Evolutionary conservation across 2,888 invertebrate species (phyloP), one percentile per base, ranked within the genome.

Genomic region (Blastobasis adustella): DNA sequence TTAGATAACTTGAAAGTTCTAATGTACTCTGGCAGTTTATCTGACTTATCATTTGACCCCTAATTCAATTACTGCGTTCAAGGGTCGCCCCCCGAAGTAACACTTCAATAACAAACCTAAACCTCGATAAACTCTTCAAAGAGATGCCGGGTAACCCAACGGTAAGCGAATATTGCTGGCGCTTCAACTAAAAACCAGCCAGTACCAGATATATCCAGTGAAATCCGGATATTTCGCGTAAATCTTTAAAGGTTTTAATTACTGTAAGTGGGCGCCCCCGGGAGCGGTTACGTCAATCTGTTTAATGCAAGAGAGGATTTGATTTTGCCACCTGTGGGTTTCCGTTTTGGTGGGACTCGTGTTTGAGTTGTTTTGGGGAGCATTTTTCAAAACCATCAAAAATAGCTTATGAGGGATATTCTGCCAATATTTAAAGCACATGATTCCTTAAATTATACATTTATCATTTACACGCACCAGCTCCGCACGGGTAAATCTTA

Each of bases 241-340:
- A 73, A 79, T 79, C 75, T 80, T 79, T 77, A 76, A 79, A 78
- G 78, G 77, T 79, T 80, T 84, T 86, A 86, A 86, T 86, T 83
- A 83, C 73, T 69, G 68, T 80, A 79, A 86, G 85, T 85, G 82
- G 69, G 59, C 56, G 58, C 65, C 61, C 59, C 56, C 57, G 58
- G 60, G 60, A 64, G 60, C 57, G 57, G 63, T 67, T 63, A 68
- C 77, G 76, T 82, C 82, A 83, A 86, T 85, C 80, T 74, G 68
- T 67, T 82, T 82, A 83, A 83, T 82, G 81, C 68, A 65, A 61
- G 55, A 62, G 38, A 7, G 23, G 23, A 23, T 23, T 36, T 23
- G 23, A 45, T 45, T 46, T 6, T 7, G 10, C 46, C 46, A 46
- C 46, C 46, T 46, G 46, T 38, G 9, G 9, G 10, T 37, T 9